phyloP scores from a whole-genome alignment of 2,888 invertebrate species.

The Catocala fraxini region DNA sequence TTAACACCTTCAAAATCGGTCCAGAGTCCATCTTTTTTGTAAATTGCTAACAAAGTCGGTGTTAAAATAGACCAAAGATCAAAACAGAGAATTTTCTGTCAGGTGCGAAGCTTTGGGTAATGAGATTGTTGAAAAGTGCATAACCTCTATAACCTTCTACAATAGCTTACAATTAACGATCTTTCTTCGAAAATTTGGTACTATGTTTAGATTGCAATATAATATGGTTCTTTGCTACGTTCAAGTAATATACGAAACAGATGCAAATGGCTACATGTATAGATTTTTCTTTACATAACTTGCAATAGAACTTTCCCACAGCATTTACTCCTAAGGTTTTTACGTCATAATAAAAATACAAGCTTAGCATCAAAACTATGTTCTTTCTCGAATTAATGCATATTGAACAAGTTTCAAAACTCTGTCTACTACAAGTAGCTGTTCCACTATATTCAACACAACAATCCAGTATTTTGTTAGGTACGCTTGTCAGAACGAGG shows the following conservation, averaged over 20 bases:
- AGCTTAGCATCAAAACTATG: too few relatives aligned
- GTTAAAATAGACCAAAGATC: conserved; percentile 24
- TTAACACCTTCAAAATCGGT: conserved; percentile 26
- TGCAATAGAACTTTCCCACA: too few relatives aligned
- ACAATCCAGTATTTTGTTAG: conserved; percentile 43
- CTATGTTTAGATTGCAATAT: too few relatives aligned
- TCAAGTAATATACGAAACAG: too few relatives aligned
- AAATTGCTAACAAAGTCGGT: conserved; percentile 17
- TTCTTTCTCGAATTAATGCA: background rate
- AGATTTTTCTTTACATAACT: too few relatives aligned
- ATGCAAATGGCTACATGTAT: too few relatives aligned
- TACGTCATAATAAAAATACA: too few relatives aligned
- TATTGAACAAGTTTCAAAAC: background rate
- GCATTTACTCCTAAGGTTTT: too few relatives aligned
- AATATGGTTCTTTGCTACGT: too few relatives aligned
- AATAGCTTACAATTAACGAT: background rate
- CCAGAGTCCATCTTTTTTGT: conserved; percentile 22
- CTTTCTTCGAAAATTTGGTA: background rate
- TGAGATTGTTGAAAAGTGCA: conserved; percentile 13
- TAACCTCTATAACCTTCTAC: background rate
- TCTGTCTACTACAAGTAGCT: background rate
- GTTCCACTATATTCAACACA: conserved; percentile 25
- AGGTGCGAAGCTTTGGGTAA: conserved; percentile 8
- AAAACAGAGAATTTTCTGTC: conserved; percentile 6
- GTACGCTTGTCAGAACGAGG: conserved; percentile 56